Percentiles rank a stretch among this genome's conserved stretches.
phyloP scores from a whole-genome alignment of 2,888 invertebrate species.

The Dinocampus coccinellae region DNA sequence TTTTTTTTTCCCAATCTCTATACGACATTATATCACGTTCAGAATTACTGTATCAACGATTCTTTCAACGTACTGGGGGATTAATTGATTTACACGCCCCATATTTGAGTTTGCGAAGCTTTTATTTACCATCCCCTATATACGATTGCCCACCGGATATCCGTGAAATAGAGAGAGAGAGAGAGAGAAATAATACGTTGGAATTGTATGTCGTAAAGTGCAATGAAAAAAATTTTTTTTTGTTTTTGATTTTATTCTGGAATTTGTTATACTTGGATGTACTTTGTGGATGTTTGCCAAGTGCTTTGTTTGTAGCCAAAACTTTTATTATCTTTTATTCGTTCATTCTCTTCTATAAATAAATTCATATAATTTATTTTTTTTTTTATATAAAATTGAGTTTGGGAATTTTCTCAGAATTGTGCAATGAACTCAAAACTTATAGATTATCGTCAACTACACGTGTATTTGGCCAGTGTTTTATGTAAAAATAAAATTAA shows the following conservation, averaged over 20 bases:
- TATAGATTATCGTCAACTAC: background rate
- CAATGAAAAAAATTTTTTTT: background rate
- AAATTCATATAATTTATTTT: background rate
- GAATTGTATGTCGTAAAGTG: background rate
- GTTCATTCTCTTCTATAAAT: background rate
- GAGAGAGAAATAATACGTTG: background rate
- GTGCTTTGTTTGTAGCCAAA: slow-evolving; percentile 2
- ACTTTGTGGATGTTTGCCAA: slow-evolving; percentile 4
- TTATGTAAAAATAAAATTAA: too few species aligned
- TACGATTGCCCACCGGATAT: background rate
- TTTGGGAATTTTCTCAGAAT: background rate
- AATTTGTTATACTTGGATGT: slow-evolving; percentile 6
- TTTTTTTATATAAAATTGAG: background rate
- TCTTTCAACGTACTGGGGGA: background rate
- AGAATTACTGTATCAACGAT: background rate
- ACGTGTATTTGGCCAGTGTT: background rate
- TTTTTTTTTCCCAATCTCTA: background rate
- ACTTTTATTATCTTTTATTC: too few species aligned
- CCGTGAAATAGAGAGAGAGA: too few species aligned
- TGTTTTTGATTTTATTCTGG: too few species aligned
- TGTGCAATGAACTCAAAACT: background rate
- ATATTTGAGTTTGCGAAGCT: background rate
- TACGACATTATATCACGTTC: background rate
- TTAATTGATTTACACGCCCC: slow-evolving; percentile 7
- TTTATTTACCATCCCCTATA: background rate